Evolutionary conservation across 2,113 vertebrate species (phyloP), one percentile per base, ranked within the genome.

Genomic region (Monopterus albus): DNA sequence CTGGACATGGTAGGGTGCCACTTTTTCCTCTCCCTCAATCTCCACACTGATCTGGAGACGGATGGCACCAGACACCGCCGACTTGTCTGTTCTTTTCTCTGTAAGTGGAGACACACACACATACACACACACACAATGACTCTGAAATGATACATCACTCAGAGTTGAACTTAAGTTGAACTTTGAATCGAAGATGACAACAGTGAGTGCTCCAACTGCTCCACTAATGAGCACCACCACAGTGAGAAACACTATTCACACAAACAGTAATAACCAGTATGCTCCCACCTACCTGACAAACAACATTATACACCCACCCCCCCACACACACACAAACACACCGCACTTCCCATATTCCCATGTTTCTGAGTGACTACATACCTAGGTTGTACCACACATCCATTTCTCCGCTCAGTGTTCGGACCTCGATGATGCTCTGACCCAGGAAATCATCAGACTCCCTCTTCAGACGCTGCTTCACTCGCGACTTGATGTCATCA

Each of bases 301-400:
- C 23, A 75, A 7, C n/a, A n/a, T n/a, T n/a, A 50, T 11, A 0
- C 4, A 23, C 6, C 42, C 18, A 47, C 5, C 23, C 13, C 39
- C 39, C 12, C 7, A 52, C 46, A 60, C 9, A 51, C 23, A 40
- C 14, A 33, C 9, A 56, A 17, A 50, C 43, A 49, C 45, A 38
- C 60, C 13, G 39, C 2, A 5, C 20, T 35, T 18, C 40, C 5
- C n/a, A 18, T 46, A 13, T 2, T 39, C 4, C n/a, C 8, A 1
- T 18, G 6, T 8, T 11, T 53, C 3, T 36, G 33, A 33, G 25
- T 14, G 46, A 6, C n/a, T 11, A 10, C 75, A 69, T 90, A 99
- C 98, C 97, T 18, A 99, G 92, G 85, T 97, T 98, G 93, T 99
- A 99, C 97, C 98, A 99, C 78, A 99, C 96, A 23, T 99, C 98